These are phyloP conservation scores for Porites divaricata DNA, from an alignment of 92 coral and sea anemone genomes.

Conservation along the genomic window DNA sequence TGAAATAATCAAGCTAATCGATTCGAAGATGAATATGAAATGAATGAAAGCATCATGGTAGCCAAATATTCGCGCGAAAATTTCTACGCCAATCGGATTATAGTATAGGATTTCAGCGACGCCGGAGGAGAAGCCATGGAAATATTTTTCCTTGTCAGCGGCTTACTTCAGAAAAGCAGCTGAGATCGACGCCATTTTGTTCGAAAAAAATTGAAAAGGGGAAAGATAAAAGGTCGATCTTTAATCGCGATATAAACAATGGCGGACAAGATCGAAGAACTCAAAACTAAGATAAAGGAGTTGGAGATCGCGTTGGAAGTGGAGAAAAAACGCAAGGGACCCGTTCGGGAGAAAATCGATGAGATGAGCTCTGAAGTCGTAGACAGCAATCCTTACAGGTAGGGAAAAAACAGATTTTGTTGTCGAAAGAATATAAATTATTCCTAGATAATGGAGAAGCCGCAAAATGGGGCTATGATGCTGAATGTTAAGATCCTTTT, in stretches of 20 bases:
- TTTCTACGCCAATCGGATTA: conserved; percentile 58
- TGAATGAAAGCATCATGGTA: conserved; percentile 14
- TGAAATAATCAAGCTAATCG: background rate
- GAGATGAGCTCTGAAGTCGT: conserved; percentile 94
- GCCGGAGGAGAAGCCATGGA: too few species aligned
- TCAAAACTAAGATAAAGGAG: conserved; percentile 82
- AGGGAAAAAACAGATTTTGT: background rate
- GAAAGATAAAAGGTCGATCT: background rate
- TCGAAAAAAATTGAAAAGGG: background rate
- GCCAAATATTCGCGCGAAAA: conserved; percentile 77
- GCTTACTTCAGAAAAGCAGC: conserved; percentile 30
- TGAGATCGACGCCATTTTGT: conserved; percentile 48
- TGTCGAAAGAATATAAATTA: background rate
- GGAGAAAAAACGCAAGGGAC: conserved; percentile 80
- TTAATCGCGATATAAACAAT: conserved; percentile 47
- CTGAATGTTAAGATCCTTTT: background rate
- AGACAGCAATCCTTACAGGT: conserved; percentile 98
- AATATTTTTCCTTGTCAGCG: conserved; percentile 20
- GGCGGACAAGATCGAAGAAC: conserved; percentile 85
- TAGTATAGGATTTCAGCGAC: background rate
- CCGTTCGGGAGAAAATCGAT: conserved; percentile 75
- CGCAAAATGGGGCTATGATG: background rate
- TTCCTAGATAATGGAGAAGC: background rate
- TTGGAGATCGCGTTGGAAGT: conserved; percentile 85
- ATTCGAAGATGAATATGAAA: conserved; percentile 13